phyloP scores from a whole-genome alignment of 2,797 vertebrate genomes.

The Meriones psammophilus region DNA sequence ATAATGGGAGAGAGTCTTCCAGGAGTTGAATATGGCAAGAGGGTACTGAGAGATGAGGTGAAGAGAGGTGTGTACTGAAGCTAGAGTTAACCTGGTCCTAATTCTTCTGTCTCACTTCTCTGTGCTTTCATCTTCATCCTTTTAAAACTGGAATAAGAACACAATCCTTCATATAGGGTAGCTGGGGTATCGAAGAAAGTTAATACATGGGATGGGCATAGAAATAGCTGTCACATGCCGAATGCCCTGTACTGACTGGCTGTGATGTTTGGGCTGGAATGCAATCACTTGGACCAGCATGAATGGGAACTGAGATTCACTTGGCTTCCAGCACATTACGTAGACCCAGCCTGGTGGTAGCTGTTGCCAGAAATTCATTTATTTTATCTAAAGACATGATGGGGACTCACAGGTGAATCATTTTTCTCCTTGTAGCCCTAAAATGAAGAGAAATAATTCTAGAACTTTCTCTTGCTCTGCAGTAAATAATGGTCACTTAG shows the following conservation, averaged over 20 bases:
- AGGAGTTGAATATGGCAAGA: background rate
- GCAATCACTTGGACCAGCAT: no score
- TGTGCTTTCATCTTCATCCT: background rate
- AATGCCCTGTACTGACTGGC: background rate
- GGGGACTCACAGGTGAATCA: background rate
- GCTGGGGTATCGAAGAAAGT: background rate
- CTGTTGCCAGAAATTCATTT: background rate
- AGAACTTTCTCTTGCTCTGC: background rate
- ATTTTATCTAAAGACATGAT: background rate
- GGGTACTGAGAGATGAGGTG: background rate
- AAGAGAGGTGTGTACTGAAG: background rate
- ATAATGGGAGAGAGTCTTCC: background rate
- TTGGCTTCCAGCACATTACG: background rate
- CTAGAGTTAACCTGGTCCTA: background rate
- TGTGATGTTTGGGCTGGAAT: background rate
- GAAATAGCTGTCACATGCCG: accelerated
- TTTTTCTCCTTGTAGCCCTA: background rate
- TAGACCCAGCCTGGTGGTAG: background rate
- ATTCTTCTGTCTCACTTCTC: background rate
- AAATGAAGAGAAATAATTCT: background rate
- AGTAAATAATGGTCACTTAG: background rate
- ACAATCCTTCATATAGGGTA: background rate
- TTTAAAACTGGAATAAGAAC: background rate
- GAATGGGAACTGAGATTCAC: background rate
- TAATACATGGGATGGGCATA: background rate